Percentiles rank a stretch among this genome's conserved stretches.
These are phyloP conservation scores for Florisuga fusca DNA, from an alignment of 2,797 vertebrate genomes.

Conservation along the genomic window DNA sequence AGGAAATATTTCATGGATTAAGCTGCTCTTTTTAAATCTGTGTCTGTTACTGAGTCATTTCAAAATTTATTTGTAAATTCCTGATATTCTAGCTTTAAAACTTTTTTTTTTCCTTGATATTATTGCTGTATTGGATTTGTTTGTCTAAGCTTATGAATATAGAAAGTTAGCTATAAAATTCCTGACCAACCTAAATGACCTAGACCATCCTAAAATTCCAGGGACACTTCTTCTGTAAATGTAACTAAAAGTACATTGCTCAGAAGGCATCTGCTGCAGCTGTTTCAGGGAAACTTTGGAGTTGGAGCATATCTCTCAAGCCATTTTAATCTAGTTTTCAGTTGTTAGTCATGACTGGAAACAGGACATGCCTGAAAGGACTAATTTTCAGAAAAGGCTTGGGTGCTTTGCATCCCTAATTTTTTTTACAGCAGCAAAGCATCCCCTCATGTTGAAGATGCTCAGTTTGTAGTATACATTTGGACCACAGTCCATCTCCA, in stretches of 20 bases:
- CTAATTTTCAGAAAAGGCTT: rapidly evolving
- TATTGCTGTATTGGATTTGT: not conserved
- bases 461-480: not conserved
- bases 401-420: not conserved
- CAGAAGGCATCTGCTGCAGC: not conserved
- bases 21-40: not conserved
- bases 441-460: not conserved
- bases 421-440: not conserved
- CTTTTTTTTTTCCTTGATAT: not conserved
- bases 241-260: not conserved
- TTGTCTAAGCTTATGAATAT: not conserved
- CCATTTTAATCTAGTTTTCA: not conserved
- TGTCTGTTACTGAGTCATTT: not conserved
- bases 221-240: not conserved
- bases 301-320: not conserved
- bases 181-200: not conserved
- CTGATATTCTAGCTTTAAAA: not conserved
- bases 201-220: not conserved
- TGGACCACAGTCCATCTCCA: not conserved
- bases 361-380: not conserved
- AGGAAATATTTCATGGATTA: not conserved
- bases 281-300: not conserved
- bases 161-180: not conserved
- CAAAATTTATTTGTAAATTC: not conserved
- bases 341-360: not conserved